Conservation (phyloP, 2,113 vertebrate species). For the Prietella phreatophila region DNA sequence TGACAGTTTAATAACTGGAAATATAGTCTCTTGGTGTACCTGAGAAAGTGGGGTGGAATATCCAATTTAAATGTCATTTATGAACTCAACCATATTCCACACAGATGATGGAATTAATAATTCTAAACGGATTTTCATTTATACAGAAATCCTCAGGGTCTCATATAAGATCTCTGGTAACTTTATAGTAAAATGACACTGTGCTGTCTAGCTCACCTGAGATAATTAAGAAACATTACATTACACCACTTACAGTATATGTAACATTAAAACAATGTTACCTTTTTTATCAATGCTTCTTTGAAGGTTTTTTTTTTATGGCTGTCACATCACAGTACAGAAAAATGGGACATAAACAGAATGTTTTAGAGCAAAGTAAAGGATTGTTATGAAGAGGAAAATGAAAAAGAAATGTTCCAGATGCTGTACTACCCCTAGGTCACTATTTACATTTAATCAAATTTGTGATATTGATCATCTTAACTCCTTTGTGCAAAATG, state of each 20-base stretch:
- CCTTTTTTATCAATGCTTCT: neutral
- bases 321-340: neutral
- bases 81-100: neutral
- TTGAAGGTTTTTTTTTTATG: neutral
- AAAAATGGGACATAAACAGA: neutral
- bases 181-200: neutral
- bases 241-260: neutral
- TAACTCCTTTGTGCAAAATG: neutral
- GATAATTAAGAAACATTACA: neutral
- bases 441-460: neutral
- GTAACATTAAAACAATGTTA: neutral
- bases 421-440: neutral
- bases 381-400: neutral
- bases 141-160: neutral
- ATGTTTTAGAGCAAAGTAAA: neutral
- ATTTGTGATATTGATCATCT: neutral
- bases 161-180: neutral
- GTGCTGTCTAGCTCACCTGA: neutral
- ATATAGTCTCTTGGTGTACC: constrained; percentile 27
- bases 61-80: constrained; percentile 29
- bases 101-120: neutral
- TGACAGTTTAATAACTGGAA: constrained; percentile 41
- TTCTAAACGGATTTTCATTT: constrained; percentile 15
- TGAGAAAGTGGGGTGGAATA: constrained; percentile 24
- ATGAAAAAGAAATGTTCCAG: neutral